A percentile compares a stretch with the other conserved stretches of the same genome.
phyloP scores from a whole-genome alignment of 2,888 invertebrate species.

The Caenorhabditis sp. region DNA sequence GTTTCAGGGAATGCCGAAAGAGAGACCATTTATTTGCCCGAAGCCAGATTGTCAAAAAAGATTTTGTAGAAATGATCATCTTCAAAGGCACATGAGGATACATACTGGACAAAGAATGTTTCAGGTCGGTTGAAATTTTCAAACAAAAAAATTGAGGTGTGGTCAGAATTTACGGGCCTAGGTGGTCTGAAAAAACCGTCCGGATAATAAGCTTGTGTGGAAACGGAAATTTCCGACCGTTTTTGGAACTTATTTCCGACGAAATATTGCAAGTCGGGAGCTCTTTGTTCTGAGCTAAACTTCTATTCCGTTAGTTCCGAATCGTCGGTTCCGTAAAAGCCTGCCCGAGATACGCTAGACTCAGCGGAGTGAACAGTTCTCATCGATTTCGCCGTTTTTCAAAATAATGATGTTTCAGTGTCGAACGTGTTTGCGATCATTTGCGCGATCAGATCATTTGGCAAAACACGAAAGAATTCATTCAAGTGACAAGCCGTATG shows the following conservation, averaged over 20 bases:
- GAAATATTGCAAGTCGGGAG: too few species aligned
- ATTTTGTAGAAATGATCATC: slow-evolving; percentile 40
- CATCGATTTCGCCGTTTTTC: too few species aligned
- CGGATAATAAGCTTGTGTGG: too few species aligned
- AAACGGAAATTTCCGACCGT: too few species aligned
- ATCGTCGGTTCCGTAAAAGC: too few species aligned
- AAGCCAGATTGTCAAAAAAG: slow-evolving; percentile 21
- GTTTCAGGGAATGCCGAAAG: slow-evolving; percentile 39
- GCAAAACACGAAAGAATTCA: slow-evolving; percentile 40
- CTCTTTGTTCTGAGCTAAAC: too few species aligned
- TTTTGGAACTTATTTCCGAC: too few species aligned
- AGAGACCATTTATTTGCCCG: slow-evolving; percentile 33
- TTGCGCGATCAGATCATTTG: slow-evolving; percentile 38
- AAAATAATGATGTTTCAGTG: slow-evolving; percentile 13
- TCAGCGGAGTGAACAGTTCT: too few species aligned
- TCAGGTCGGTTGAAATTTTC: slow-evolving; percentile 9
- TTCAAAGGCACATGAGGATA: slow-evolving; percentile 38
- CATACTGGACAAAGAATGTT: slow-evolving; percentile 35
- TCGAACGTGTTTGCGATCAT: slow-evolving; percentile 28
- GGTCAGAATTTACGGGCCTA: too few species aligned
- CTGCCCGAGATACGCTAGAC: too few species aligned
- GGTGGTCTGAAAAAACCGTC: not conserved
- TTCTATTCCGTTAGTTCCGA: too few species aligned
- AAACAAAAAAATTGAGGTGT: not conserved
- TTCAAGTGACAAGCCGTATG: slow-evolving; percentile 30